Percentiles rank a stretch among this genome's conserved stretches.
phyloP scores from a whole-genome alignment of 92 coral and sea anemone species.

The Paragorgia papillata region DNA sequence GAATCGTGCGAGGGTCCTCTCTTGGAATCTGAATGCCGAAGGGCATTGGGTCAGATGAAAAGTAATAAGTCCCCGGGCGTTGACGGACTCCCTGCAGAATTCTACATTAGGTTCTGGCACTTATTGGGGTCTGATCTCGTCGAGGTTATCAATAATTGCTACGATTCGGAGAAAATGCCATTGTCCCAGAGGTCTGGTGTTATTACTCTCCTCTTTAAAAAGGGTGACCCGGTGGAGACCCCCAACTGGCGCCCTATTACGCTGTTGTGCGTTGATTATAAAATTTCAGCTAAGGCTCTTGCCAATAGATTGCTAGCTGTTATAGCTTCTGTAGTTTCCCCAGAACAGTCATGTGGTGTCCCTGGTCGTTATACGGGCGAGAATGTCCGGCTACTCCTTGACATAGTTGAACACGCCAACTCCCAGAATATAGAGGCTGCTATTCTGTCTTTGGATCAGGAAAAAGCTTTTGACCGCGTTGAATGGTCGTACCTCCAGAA shows the following conservation, averaged over 20 bases:
- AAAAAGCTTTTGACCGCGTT: constrained; percentile 60
- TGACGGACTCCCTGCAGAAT: constrained; percentile 52
- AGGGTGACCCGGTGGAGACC: constrained; percentile 36
- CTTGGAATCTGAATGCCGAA: constrained; percentile 27
- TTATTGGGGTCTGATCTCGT: constrained; percentile 52
- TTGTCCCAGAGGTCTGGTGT: constrained; percentile 36
- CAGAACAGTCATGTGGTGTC: constrained; percentile 58
- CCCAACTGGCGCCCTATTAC: constrained; percentile 69
- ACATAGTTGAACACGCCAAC: constrained; percentile 1
- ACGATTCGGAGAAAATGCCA: background rate
- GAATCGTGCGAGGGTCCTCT: constrained; percentile 54
- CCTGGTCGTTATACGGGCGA: constrained; percentile 52
- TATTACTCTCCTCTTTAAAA: constrained; percentile 54
- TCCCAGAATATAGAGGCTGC: background rate
- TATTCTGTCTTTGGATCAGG: constrained; percentile 56
- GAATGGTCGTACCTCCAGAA: constrained; percentile 51
- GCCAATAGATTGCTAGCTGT: constrained; percentile 42
- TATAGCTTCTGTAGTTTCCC: constrained; percentile 11
- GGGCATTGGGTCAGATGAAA: constrained; percentile 46
- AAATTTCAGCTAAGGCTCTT: constrained; percentile 27
- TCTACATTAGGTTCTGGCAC: constrained; percentile 60
- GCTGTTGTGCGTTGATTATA: constrained; percentile 58
- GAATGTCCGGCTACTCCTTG: constrained; percentile 35
- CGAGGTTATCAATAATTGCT: constrained; percentile 37
- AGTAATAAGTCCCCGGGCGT: constrained; percentile 23